Evolutionary conservation across 2,797 vertebrate genomes (phyloP).

Genomic region (Falco biarmicus): DNA sequence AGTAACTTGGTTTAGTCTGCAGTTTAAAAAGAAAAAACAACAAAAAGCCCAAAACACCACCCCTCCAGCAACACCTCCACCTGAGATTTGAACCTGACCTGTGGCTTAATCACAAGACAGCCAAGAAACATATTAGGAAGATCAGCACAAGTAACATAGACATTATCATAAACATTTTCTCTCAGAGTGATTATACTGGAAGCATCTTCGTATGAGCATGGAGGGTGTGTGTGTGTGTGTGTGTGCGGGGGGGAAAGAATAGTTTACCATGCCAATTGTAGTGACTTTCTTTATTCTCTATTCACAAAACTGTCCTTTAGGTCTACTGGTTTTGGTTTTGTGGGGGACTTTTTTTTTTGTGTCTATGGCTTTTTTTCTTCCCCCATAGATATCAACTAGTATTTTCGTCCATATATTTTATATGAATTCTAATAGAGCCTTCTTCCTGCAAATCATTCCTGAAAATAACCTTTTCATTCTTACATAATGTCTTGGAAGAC

Average conservation of each 20-base stretch:
- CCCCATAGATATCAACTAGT: background rate
- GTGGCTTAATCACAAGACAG: background rate
- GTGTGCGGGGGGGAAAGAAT: background rate
- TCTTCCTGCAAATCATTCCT: background rate
- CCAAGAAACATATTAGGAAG: background rate
- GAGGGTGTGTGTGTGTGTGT: too few species aligned
- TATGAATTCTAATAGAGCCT: background rate
- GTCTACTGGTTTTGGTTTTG: background rate
- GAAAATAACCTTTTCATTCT: background rate
- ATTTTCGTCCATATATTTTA: background rate
- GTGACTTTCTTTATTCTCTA: background rate
- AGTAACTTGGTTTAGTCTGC: background rate
- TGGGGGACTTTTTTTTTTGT: background rate
- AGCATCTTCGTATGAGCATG: background rate
- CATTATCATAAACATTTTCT: background rate
- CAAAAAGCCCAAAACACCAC: background rate
- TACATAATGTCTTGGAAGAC: background rate
- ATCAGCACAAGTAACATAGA: background rate
- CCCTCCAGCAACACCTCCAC: background rate
- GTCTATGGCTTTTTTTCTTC: rapidly evolving
- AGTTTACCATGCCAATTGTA: background rate
- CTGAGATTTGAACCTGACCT: background rate
- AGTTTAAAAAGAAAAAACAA: background rate
- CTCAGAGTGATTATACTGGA: background rate
- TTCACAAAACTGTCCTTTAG: background rate